Evolutionary conservation across 2,888 invertebrate genomes (phyloP).

Genomic region (Amphiduros pacificus): DNA sequence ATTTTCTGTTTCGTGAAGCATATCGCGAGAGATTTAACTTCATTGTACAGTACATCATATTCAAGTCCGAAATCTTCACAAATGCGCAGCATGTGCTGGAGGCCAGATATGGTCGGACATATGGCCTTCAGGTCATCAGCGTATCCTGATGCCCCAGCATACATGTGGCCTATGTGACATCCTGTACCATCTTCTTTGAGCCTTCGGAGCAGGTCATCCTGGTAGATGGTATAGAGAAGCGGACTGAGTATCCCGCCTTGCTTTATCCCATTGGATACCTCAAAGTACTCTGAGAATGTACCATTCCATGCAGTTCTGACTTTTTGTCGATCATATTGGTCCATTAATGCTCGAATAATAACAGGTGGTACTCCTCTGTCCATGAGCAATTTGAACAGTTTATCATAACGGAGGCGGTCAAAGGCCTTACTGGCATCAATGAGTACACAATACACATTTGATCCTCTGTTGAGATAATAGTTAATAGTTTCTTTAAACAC

Average conservation of each 20-base stretch:
- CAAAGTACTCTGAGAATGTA: background rate
- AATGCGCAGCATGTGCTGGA: background rate
- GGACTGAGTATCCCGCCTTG: background rate
- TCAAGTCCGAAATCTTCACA: background rate
- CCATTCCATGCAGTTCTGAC: background rate
- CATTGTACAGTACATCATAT: background rate
- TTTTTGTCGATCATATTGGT: background rate
- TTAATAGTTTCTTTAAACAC: background rate
- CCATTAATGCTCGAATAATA: background rate
- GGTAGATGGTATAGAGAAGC: background rate
- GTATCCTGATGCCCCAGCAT: background rate
- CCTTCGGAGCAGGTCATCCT: background rate
- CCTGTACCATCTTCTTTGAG: background rate
- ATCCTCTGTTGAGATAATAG: background rate
- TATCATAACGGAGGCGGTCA: too few relatives aligned
- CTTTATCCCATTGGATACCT: background rate
- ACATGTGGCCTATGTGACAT: background rate
- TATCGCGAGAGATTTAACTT: background rate
- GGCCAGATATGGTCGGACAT: background rate
- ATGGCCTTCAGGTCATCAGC: background rate
- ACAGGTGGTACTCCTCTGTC: too few relatives aligned
- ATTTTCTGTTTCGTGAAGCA: too few relatives aligned
- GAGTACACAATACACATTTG: background rate
- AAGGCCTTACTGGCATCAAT: background rate
- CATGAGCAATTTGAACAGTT: too few relatives aligned